Base-by-base conservation (phyloP, 2,888 invertebrate species). In the Cylindroiulus punctatus region DNA sequence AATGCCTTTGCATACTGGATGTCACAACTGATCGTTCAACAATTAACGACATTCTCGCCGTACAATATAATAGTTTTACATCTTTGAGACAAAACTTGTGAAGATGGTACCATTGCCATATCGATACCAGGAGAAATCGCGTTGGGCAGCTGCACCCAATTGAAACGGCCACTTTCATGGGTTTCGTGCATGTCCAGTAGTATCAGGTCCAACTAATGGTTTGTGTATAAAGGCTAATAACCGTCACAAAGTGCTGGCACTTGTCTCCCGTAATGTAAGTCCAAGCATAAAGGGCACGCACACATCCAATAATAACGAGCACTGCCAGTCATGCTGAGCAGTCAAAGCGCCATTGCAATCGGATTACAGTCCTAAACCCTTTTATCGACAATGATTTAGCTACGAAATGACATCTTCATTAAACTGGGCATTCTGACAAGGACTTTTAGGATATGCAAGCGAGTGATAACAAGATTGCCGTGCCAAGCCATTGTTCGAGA, bases 291-390 rank as follows among this genome's bases (percentile, higher is more conserved):
- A 65, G 65, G 65, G 65, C 65, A 65, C 65, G 65, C 65, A 65
- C 65, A 65, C 26, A 65, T 65, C 65, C 65, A 65, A 65, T 65
- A 65, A 65, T 65, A 65, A 65, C 65, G 65, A 65, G 65, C 65
- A 26, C 65, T 65, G 65, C 65, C 65, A 65, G 65, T 65, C 65
- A 65, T 65, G 65, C 65, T 65, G 65, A 65, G 26, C 65, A 65
- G 26, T 26, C 65, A 65, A 65, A 65, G 65, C 65, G 65, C 65
- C 65, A 65, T 65, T 26, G 65, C 65, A 65, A 65, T 65, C 65
- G 65, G 65, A 65, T 65, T 65, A 65, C 65, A 65, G 65, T 65
- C 65, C 65, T 65, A 65, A 65, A 65, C 65, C 65, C 65, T 65
- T 65, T 65, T 65, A 65, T 65, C 65, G 65, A 65, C 65, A 65